Percentiles rank a stretch among this genome's conserved stretches.
These are phyloP conservation scores for Aulostomus chinensis DNA, from an alignment of 2,797 vertebrate species.

Conservation along the genomic window DNA sequence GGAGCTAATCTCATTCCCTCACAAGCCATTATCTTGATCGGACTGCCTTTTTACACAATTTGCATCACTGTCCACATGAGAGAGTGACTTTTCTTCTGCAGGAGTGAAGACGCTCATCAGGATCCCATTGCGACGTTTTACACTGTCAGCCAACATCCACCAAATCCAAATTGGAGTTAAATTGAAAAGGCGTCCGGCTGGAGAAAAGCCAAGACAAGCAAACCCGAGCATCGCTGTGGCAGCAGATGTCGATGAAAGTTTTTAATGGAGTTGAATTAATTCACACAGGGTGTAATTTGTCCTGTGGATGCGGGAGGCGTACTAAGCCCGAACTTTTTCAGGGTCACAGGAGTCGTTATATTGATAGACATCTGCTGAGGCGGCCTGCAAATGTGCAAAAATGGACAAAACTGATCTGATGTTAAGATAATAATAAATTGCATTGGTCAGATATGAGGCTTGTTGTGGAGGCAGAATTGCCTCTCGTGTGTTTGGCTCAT, in stretches of 20 bases:
- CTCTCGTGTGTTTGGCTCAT: too few relatives aligned
- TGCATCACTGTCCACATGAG: constrained; percentile 60
- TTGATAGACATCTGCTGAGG: constrained; percentile 67
- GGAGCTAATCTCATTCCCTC: constrained; percentile 80
- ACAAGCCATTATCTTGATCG: constrained; percentile 82
- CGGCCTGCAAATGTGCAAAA: constrained; percentile 30
- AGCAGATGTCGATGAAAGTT: constrained; percentile 73
- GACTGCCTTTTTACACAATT: constrained; percentile 58
- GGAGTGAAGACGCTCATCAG: constrained; percentile 56
- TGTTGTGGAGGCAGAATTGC: too few relatives aligned
- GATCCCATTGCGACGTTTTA: constrained; percentile 63
- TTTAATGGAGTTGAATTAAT: constrained; percentile 73
- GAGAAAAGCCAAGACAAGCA: constrained; percentile 74
- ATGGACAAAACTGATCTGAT: too few relatives aligned
- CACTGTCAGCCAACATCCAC: constrained; percentile 71
- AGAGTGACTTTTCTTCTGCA: constrained; percentile 68
- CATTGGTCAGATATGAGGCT: too few relatives aligned
- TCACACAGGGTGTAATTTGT: constrained; percentile 62
- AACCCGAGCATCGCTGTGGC: constrained; percentile 35
- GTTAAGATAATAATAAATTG: too few relatives aligned
- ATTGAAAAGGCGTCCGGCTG: constrained; percentile 72
- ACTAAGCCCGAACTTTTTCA: constrained; percentile 42
- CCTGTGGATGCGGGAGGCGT: constrained; percentile 53
- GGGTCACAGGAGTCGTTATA: constrained; percentile 51
- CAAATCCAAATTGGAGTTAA: constrained; percentile 69